A percentile compares a stretch with the other conserved stretches of the same genome.
Evolutionary conservation across 2,888 invertebrate genomes (phyloP).

Genomic region (Drosophila paramelanica): DNA sequence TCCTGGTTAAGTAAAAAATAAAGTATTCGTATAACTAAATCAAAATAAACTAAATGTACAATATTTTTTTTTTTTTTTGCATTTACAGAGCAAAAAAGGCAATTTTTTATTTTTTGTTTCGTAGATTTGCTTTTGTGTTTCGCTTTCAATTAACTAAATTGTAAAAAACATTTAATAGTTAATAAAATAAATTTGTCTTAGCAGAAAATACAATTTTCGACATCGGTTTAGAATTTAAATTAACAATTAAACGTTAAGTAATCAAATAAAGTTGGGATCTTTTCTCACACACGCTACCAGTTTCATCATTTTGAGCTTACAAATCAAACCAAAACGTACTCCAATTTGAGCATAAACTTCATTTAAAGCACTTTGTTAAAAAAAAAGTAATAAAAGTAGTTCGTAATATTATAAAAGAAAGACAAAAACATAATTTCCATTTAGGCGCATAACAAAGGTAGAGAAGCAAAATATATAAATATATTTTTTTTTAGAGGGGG

Average conservation of each 20-base stretch:
- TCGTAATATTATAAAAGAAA: constrained; percentile 28
- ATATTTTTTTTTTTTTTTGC: constrained; percentile 49
- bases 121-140: constrained; percentile 28
- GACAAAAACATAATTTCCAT: constrained; percentile 27
- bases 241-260: constrained; percentile 42
- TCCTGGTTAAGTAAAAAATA: constrained; percentile 42
- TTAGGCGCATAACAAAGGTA: constrained; percentile 44
- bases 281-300: constrained; percentile 20
- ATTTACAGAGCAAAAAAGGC: constrained; percentile 58
- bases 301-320: constrained; percentile 52
- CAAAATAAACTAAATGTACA: constrained; percentile 19
- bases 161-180: constrained; percentile 26
- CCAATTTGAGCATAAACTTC: constrained; percentile 58
- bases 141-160: constrained; percentile 65
- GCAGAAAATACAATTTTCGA: constrained; percentile 25
- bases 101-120: constrained; percentile 51
- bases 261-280: constrained; percentile 2
- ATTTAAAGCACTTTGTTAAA: constrained; percentile 51
- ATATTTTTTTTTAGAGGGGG: constrained; percentile 2
- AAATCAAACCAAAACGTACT: constrained; percentile 33
- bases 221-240: constrained; percentile 24
- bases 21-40: constrained; percentile 1
- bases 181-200: constrained; percentile 7
- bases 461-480: constrained; percentile 31
- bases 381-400: constrained; percentile 22